phyloP scores from a whole-genome alignment of 2,888 invertebrate species.

The Drosophila vallismaia region DNA sequence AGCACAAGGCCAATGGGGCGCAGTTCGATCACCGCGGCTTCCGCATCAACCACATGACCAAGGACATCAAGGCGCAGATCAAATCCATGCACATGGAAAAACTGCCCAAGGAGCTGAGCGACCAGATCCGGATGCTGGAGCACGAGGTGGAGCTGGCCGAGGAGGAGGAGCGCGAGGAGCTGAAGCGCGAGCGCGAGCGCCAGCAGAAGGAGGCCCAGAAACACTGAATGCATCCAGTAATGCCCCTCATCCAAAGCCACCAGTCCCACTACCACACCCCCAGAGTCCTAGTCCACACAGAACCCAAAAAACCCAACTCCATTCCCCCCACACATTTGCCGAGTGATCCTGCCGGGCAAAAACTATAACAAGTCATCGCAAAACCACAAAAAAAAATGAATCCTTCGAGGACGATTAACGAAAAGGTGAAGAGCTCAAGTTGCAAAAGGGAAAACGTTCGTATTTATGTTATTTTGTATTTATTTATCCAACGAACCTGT shows the following conservation, averaged over 20 bases:
- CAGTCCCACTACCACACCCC: constrained; percentile 29
- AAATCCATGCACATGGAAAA: constrained; percentile 67
- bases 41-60: constrained; percentile 80
- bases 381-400: constrained; percentile 37
- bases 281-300: constrained; percentile 20
- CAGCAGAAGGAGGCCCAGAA: constrained; percentile 1
- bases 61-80: constrained; percentile 73
- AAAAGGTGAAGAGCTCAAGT: constrained; percentile 15
- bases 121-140: constrained; percentile 70
- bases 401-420: constrained; percentile 38
- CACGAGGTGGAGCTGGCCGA: constrained; percentile 75
- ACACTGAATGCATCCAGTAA: constrained; percentile 6
- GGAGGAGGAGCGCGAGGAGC: constrained; percentile 57
- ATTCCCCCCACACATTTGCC: constrained; percentile 66
- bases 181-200: constrained; percentile 23
- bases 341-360: constrained; percentile 50
- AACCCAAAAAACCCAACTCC: constrained; percentile 26
- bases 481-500: constrained; percentile 59
- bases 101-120: constrained; percentile 73
- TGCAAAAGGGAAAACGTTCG: constrained; percentile 36
- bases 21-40: constrained; percentile 81
- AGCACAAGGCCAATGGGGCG: constrained; percentile 80
- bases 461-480: constrained; percentile 64
- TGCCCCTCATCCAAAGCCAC: constrained; percentile 32
- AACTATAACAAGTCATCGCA: constrained; percentile 69